Evolutionary conservation across 2,797 vertebrate species (phyloP), one percentile per base, ranked within the genome.

Genomic region (Sorex maritimensis): DNA sequence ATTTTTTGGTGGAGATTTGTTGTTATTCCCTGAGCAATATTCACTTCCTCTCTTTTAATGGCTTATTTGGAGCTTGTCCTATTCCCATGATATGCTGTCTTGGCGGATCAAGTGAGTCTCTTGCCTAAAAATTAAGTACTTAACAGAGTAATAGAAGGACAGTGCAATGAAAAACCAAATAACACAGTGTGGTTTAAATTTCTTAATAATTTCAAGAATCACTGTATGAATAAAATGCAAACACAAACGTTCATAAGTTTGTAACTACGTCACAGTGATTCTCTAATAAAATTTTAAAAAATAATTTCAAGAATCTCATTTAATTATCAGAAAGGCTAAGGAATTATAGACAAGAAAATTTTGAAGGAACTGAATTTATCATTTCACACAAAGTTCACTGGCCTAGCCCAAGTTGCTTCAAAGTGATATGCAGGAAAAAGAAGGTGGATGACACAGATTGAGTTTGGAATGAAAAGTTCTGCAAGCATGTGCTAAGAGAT

Each of bases 111-210:
- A 71, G 72, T 34, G 5, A 82, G 34, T 28, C 4, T 81, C 28
- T 77, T 67, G 81, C 28, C 38, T 71, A 2, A 30, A 89, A 79
- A 90, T 38, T 49, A 91, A 75, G 71, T 24, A 74, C 38, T 61
- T 6, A 83, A 46, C 34, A 24, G 9, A 61, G 23, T 26, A 10
- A 74, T 65, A 88, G 30, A 83, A 90, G n/a, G 28, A 30, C 21
- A 88, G 41, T 52, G 19, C 8, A 68, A 24, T 58, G 24, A 26
- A 91, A 19, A 65, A 8, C 38, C 78, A 90, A 87, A 79, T 75
- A 73, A 83, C 34, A 6, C 3, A 26, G 5, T 19, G 21, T 1
- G 41, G 14, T 30, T 80, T 61, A 58, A 4, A 0, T 19, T 73
- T 24, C 44, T 72, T 10, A 6, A n/a, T 34, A 38, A 82, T n/a